Evolutionary conservation across 2,797 vertebrate species (phyloP).

Genomic region (Sarcophilus harrisii): DNA sequence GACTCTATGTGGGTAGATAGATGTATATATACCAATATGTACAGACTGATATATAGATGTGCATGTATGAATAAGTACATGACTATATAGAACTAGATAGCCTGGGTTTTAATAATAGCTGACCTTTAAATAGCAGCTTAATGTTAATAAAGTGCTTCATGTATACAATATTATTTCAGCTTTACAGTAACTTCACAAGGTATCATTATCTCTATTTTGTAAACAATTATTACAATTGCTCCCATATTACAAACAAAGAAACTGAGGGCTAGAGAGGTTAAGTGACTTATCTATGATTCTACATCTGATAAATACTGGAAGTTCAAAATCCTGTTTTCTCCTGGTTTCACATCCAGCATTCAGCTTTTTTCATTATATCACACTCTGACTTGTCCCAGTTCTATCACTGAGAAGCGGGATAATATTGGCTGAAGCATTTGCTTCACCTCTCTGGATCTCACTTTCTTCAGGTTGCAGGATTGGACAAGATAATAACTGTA

Average conservation of each 20-base stretch:
- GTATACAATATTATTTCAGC: neutral
- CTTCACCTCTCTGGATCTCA: neutral
- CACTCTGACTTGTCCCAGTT: neutral
- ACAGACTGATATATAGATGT: neutral
- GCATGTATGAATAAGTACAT: neutral
- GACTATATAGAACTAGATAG: neutral
- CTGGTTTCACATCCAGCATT: neutral
- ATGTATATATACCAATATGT: neutral
- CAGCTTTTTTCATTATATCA: accelerated
- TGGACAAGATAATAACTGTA: neutral
- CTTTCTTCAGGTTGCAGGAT: neutral
- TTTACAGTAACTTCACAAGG: neutral
- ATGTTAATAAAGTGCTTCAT: neutral
- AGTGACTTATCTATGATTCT: neutral
- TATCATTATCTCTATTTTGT: neutral
- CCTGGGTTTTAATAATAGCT: neutral
- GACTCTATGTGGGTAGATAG: neutral
- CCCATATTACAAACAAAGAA: neutral
- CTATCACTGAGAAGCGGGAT: neutral
- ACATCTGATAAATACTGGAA: neutral
- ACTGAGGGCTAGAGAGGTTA: neutral
- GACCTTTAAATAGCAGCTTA: neutral
- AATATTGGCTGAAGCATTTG: neutral
- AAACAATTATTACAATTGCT: neutral
- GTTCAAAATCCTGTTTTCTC: neutral